Percentiles rank a stretch among this genome's conserved stretches.
Conservation (phyloP, 2,797 vertebrate species). For the Poecilia wingei region DNA sequence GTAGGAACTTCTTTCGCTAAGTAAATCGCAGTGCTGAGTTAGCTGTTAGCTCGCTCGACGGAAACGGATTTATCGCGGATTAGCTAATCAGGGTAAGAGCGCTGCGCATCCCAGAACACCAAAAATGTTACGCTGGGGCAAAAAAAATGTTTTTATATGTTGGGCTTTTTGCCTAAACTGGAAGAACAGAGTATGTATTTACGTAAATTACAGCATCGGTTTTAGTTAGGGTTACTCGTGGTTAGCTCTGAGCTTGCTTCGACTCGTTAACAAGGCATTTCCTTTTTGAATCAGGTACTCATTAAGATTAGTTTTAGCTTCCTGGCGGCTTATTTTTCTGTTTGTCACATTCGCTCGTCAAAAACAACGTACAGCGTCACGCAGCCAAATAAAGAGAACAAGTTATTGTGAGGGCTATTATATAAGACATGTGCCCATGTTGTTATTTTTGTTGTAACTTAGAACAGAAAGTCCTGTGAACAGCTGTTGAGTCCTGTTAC, state of each 20-base stretch:
- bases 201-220: not conserved
- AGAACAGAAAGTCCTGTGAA: slow-evolving; percentile 7
- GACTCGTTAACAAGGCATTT: slow-evolving; percentile 34
- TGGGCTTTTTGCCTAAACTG: not conserved
- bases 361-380: slow-evolving; percentile 7
- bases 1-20: slow-evolving; percentile 25
- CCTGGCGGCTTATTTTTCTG: not conserved
- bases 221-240: slow-evolving; percentile 19
- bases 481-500: slow-evolving; percentile 43
- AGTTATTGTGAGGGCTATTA: slow-evolving; percentile 59
- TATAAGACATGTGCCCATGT: slow-evolving; percentile 67
- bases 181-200: not conserved
- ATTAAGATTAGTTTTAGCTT: slow-evolving; percentile 36
- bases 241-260: slow-evolving; percentile 28
- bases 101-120: slow-evolving; percentile 6
- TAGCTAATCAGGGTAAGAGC: slow-evolving; percentile 52
- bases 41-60: slow-evolving; percentile 60
- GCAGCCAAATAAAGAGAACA: slow-evolving; percentile 7
- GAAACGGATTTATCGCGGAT: slow-evolving; percentile 67
- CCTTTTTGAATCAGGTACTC: slow-evolving; percentile 35
- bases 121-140: not conserved
- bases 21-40: slow-evolving; percentile 37
- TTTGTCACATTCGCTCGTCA: not conserved
- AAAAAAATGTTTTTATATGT: not conserved
- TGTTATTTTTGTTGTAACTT: slow-evolving; percentile 66